phyloP scores from a whole-genome alignment of 1,140 invertebrate genomes.

The Ptiloglossa arizonensis region DNA sequence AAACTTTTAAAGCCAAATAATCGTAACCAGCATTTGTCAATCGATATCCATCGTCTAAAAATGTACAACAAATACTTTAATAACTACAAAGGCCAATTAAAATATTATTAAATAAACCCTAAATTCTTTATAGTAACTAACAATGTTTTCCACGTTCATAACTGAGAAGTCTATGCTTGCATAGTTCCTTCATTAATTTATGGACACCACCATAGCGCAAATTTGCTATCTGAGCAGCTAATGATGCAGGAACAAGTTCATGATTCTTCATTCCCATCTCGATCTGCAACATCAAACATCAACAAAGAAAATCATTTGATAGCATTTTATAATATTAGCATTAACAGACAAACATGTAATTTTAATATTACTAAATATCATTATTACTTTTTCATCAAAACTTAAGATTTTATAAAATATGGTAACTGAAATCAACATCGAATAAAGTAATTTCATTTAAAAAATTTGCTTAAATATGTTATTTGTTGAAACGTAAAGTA shows the following conservation, averaged over 20 bases:
- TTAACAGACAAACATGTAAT: neutral
- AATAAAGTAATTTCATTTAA: too few relatives aligned
- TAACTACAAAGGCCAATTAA: too few relatives aligned
- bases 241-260: slow-evolving; percentile 94
- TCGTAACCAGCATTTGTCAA: slow-evolving; percentile 98
- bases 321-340: neutral
- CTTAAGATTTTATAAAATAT: too few relatives aligned
- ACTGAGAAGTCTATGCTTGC: slow-evolving; percentile 92
- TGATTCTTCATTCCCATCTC: slow-evolving; percentile 99
- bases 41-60: slow-evolving; percentile 96
- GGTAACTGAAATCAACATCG: too few relatives aligned
- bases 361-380: too few relatives aligned
- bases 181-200: slow-evolving; percentile 94
- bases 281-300: slow-evolving; percentile 85
- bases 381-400: too few relatives aligned
- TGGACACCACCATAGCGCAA: slow-evolving; percentile 96
- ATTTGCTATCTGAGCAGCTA: slow-evolving; percentile 97
- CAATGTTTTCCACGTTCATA: slow-evolving; percentile 97
- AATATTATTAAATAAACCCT: slow-evolving; percentile 4
- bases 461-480: neutral
- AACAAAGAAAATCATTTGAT: neutral
- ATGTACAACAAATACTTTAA: neutral
- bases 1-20: slow-evolving; percentile 95
- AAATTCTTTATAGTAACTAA: slow-evolving; percentile 79
- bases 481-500: neutral